A percentile compares a stretch with the other conserved stretches of the same genome.
These are phyloP conservation scores for Ceramica pisi DNA, from an alignment of 2,888 invertebrate genomes.

Conservation along the genomic window DNA sequence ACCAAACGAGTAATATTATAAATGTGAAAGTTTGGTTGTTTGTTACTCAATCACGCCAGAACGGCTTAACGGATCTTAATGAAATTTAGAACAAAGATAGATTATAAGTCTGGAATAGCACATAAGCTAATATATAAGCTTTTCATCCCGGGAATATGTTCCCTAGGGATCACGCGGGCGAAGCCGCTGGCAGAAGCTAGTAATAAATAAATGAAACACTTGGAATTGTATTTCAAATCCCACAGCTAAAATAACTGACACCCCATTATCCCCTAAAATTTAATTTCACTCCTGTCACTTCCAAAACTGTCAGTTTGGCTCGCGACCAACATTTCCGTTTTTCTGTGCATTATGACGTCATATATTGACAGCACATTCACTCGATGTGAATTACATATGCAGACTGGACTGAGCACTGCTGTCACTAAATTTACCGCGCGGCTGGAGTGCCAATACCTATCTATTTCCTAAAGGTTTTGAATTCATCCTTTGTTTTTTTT, in stretches of 20 bases:
- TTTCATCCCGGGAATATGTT: too few species aligned
- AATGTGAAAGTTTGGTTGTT: too few species aligned
- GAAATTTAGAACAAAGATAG: too few species aligned
- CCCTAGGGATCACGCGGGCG: too few species aligned
- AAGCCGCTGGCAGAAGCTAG: too few species aligned
- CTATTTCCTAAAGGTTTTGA: too few species aligned
- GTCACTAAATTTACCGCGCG: neutral
- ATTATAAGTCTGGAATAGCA: too few species aligned
- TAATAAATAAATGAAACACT: too few species aligned
- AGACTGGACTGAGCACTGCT: neutral
- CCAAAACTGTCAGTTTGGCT: slow-evolving; percentile 25
- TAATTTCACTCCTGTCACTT: slow-evolving; percentile 36
- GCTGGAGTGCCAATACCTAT: neutral
- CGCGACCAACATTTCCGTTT: slow-evolving; percentile 29
- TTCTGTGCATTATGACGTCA: slow-evolving; percentile 15
- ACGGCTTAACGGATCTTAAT: too few species aligned
- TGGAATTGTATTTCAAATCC: neutral
- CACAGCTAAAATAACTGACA: neutral
- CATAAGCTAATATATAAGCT: too few species aligned
- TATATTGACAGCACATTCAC: neutral
- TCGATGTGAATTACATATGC: neutral
- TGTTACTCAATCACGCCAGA: too few species aligned
- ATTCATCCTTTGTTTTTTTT: neutral
- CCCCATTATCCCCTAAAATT: neutral
- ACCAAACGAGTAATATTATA: too few species aligned